Evolutionary conservation across 2,113 vertebrate species (phyloP).

Genomic region (Anas platyrhynchos): DNA sequence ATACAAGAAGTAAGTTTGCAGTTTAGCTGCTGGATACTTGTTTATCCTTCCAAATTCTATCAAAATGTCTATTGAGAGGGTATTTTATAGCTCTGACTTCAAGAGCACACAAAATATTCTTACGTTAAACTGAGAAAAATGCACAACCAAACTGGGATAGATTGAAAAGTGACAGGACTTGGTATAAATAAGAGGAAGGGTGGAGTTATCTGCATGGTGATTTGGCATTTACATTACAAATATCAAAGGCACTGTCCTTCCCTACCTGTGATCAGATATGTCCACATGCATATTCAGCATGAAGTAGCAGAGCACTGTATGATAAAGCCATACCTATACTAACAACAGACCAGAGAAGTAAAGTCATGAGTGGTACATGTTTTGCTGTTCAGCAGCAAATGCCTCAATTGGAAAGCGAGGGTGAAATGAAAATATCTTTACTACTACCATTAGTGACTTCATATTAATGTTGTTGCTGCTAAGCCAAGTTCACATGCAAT

Average conservation of each 20-base stretch:
- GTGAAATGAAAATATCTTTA: not conserved
- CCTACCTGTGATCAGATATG: not conserved
- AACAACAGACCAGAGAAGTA: not conserved
- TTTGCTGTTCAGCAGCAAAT: not conserved
- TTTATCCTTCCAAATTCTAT: constrained; percentile 12
- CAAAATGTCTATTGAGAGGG: not conserved
- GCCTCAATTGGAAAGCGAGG: not conserved
- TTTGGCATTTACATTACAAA: not conserved
- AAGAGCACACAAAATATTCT: not conserved
- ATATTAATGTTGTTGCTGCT: not conserved
- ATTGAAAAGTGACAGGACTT: not conserved
- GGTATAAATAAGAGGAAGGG: not conserved
- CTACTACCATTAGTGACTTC: not conserved
- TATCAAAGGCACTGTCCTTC: not conserved
- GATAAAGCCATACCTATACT: not conserved
- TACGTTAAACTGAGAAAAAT: not conserved
- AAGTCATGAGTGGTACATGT: not conserved
- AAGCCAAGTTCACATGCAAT: not conserved
- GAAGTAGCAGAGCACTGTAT: not conserved
- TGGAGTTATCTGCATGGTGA: not conserved
- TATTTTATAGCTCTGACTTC: not conserved
- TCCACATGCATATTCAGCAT: not conserved
- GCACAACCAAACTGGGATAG: not conserved
- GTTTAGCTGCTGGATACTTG: not conserved
- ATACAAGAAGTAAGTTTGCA: not conserved